These are phyloP conservation scores for Keiferia lycopersicella DNA, from an alignment of 2,888 invertebrate species.

Conservation along the genomic window DNA sequence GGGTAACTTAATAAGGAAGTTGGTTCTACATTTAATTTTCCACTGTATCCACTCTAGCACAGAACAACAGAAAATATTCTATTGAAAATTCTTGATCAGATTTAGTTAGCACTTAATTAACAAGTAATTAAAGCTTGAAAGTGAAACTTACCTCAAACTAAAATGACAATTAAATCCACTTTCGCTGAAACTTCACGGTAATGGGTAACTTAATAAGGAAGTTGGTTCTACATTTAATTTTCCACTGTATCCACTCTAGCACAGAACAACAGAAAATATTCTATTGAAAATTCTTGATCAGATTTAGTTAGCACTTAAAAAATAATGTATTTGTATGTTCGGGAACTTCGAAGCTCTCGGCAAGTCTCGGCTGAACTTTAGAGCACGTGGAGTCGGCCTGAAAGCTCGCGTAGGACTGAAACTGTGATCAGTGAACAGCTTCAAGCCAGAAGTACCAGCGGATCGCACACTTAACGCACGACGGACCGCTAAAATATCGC, in stretches of 20 bases:
- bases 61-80: not conserved
- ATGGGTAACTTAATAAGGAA: not conserved
- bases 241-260: not conserved
- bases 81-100: too few relatives aligned
- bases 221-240: not conserved
- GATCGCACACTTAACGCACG: too few relatives aligned
- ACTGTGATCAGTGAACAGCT: not conserved
- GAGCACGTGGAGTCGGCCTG: constrained; percentile 1
- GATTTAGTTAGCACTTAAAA: not conserved
- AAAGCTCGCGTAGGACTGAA: constrained; percentile 3
- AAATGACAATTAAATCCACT: not conserved
- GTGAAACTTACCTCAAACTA: not conserved
- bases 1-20: not conserved
- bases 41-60: not conserved
- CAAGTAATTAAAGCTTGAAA: too few relatives aligned
- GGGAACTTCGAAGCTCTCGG: not conserved
- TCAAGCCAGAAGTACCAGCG: not conserved
- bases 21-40: not conserved
- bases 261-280: not conserved
- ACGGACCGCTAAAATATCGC: too few relatives aligned
- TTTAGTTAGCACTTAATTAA: too few relatives aligned
- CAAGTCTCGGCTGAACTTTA: not conserved
- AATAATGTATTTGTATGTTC: not conserved
- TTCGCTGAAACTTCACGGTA: not conserved
- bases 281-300: not conserved